A percentile compares a stretch with the other conserved stretches of the same genome.
phyloP scores from a whole-genome alignment of 2,113 vertebrate genomes.

The Monopterus albus region DNA sequence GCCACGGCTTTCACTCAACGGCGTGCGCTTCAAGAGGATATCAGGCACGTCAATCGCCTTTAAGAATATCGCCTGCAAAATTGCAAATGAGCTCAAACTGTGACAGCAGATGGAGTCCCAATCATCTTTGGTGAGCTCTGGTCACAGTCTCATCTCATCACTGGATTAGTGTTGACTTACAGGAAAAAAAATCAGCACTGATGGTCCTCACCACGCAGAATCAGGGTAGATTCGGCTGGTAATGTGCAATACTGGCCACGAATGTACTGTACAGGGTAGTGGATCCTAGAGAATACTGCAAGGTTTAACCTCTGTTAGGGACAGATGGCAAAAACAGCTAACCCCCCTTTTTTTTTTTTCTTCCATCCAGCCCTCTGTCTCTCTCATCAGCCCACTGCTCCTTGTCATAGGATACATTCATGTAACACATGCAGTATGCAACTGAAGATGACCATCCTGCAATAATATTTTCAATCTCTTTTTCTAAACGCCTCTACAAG shows the following conservation, averaged over 20 bases:
- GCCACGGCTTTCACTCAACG: constrained; percentile 93
- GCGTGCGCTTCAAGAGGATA: constrained; percentile 98
- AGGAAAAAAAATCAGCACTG: constrained; percentile 69
- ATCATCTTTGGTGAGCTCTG: constrained; percentile 55
- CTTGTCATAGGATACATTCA: constrained; percentile 58
- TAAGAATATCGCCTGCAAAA: constrained; percentile 99
- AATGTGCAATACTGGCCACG: constrained; percentile 83
- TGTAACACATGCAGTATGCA: constrained; percentile 79
- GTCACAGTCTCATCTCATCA: constrained; percentile 62
- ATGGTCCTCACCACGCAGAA: constrained; percentile 72
- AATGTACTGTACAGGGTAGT: constrained; percentile 92
- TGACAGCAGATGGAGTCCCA: constrained; percentile 78
- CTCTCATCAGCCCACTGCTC: constrained; percentile 58
- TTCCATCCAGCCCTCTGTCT: constrained; percentile 49
- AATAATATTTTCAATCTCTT: constrained; percentile 93
- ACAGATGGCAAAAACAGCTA: constrained; percentile 62
- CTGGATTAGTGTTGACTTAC: constrained; percentile 72
- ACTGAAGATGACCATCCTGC: constrained; percentile 86
- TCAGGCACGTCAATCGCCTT: constrained; percentile 97
- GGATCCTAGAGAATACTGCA: constrained; percentile 70
- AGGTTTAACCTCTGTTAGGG: constrained; percentile 59
- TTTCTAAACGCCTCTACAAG: constrained; percentile 84
- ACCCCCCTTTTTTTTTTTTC: constrained; percentile 26
- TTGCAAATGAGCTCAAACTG: constrained; percentile 98
- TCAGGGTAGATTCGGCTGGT: constrained; percentile 84